A percentile compares a stretch with the other conserved stretches of the same genome.
Conservation (phyloP, 2,113 vertebrate species). For the Rattus rattus region DNA sequence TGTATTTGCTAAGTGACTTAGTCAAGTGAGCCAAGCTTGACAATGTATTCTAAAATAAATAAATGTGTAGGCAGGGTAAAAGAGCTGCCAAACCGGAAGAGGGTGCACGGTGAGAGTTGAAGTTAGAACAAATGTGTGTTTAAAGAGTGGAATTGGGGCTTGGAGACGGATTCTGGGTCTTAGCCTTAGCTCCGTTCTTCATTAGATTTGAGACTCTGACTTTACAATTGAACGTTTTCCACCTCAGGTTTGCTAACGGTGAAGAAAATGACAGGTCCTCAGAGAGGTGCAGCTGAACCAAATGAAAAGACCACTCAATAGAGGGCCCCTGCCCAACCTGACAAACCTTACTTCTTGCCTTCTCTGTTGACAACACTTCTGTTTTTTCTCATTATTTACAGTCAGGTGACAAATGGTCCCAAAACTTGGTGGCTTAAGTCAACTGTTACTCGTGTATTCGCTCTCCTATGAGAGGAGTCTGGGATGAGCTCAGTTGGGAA, state of each 20-base stretch:
- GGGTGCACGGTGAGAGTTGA: neutral
- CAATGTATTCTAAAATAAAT: neutral
- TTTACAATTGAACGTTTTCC: neutral
- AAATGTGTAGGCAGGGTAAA: conserved; percentile 9
- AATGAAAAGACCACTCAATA: conserved; percentile 21
- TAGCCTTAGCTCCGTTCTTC: neutral
- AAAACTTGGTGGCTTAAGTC: neutral
- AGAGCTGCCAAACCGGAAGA: neutral
- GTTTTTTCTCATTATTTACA: neutral
- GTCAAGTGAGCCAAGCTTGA: conserved; percentile 6
- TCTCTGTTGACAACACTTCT: neutral
- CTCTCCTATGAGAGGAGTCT: neutral
- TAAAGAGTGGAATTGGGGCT: neutral
- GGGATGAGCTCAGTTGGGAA: conserved; percentile 14
- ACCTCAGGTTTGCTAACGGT: neutral
- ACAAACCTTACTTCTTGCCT: neutral
- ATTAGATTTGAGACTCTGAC: neutral
- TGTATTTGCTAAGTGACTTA: conserved; percentile 32
- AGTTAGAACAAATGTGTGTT: neutral
- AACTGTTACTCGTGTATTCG: neutral
- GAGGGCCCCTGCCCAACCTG: neutral
- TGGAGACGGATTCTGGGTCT: neutral
- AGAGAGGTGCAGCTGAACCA: neutral
- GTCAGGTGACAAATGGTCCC: neutral
- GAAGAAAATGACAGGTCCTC: conserved; percentile 13